Base-by-base conservation (phyloP, 2,888 invertebrate genomes). In the Lissonota sp. region DNA sequence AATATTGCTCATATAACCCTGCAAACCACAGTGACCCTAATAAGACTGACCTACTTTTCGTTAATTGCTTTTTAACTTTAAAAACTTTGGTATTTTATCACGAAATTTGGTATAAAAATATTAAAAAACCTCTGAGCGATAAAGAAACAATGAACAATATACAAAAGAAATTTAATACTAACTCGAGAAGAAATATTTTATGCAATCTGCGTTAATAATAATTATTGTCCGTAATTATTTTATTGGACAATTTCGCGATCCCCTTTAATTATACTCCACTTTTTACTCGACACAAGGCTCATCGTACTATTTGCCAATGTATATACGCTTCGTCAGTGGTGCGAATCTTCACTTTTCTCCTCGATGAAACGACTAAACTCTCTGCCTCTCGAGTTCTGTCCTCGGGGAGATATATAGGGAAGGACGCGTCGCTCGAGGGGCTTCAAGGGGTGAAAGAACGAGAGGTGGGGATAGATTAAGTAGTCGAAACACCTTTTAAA, bases 401-500 rank as follows among this genome's bases (percentile, higher is more conserved):
- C 87, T 86, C 66, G 67, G 83, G 81, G 83, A 80, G 73, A 83
- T 74, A 83, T 74, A 75, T 26, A 49, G 66, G 74, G 77, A 82
- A 26, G 26, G 26, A 26, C 64, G 84, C 84, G 83, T 69, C 71
- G 83, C 83, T 71, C 66, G 76, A 75, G 82, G 76, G 83, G 74
- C 63, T 83, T 64, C 42, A 7, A 58, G 14, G 16, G 8, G 81
- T 55, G 67, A 64, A 70, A 37, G 70, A 60, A 16, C 49, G 12
- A 49, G 49, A 66, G 71, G 26, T 72, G 80, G 83, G 76, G 71
- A 80, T 80, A 85, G 78, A 86, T 88, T 88, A 85, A 86, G 86
- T 86, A 86, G 83, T 83, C 86, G 85, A 87, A 88, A 88, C 83
- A 87, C 83, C 84, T 88, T 85, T 86, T 86, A 86, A 88, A 89